A percentile compares a stretch with the other conserved stretches of the same genome.
Evolutionary conservation across 1,140 invertebrate genomes (phyloP).

Genomic region (Drosophila pandora): DNA sequence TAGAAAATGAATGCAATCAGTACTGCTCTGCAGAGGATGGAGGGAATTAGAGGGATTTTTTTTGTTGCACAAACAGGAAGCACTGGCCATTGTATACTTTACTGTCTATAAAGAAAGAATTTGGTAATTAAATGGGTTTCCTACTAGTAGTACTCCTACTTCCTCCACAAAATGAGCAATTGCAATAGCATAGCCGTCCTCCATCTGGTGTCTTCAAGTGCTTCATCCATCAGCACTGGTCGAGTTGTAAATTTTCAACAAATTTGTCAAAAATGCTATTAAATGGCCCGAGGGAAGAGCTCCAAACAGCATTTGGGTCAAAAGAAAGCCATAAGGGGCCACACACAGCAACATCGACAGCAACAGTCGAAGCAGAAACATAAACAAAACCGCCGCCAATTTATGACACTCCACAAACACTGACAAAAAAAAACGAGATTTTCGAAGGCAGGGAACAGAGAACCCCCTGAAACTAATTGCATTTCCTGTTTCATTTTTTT

Average conservation of each 20-base stretch:
- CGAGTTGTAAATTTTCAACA: conserved; percentile 52
- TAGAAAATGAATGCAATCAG: conserved; percentile 53
- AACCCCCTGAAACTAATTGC: conserved; percentile 51
- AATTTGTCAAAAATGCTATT: conserved; percentile 57
- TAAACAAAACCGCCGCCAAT: conserved; percentile 51
- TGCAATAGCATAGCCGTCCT: not conserved
- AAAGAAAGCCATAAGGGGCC: conserved; percentile 26
- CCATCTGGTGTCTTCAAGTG: not conserved
- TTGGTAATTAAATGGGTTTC: not conserved
- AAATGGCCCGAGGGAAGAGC: conserved; percentile 30
- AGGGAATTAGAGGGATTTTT: not conserved
- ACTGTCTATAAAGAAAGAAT: not conserved
- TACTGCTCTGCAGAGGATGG: not conserved
- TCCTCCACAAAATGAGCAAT: conserved; percentile 12
- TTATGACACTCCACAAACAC: conserved; percentile 46
- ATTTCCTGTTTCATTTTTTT: conserved; percentile 44
- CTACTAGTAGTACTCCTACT: no score
- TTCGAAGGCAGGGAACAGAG: conserved; percentile 24
- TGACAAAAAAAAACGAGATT: conserved; percentile 28
- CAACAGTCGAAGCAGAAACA: conserved; percentile 32
- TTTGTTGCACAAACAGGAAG: not conserved
- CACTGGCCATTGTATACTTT: not conserved
- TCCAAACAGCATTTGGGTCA: conserved; percentile 49
- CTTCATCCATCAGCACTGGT: conserved; percentile 34
- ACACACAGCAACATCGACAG: conserved; percentile 45